A percentile compares a stretch with the other conserved stretches of the same genome.
Conservation (phyloP, 2,113 vertebrate species). For the Sylvia atricapilla region DNA sequence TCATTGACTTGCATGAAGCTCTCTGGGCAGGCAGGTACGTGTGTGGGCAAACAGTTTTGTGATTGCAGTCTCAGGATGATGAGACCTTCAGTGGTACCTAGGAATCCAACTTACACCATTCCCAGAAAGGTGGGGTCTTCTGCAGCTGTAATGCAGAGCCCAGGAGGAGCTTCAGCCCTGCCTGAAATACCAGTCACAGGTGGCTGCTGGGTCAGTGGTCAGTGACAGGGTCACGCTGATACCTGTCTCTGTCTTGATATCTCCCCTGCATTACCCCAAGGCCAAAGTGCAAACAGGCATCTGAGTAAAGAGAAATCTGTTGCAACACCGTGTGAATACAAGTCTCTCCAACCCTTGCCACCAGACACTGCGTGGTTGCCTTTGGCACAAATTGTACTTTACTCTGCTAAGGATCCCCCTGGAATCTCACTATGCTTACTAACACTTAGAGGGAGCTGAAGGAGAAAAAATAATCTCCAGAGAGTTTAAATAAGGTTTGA, state of each 20-base stretch:
- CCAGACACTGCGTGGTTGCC: fast-evolving
- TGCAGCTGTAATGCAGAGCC: background rate
- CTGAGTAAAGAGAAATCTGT: background rate
- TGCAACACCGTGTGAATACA: background rate
- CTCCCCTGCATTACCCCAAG: background rate
- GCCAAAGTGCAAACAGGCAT: background rate
- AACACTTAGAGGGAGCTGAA: background rate
- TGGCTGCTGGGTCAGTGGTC: background rate
- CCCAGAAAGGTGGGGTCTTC: background rate
- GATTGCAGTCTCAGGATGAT: fast-evolving
- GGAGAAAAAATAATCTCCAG: background rate
- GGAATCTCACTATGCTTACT: background rate
- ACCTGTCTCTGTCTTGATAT: background rate
- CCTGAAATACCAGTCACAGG: background rate
- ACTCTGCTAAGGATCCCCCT: background rate
- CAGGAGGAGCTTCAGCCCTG: background rate
- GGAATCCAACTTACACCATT: background rate
- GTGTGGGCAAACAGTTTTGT: background rate
- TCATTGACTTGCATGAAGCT: background rate
- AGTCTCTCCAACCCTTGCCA: background rate
- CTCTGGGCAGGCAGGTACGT: background rate
- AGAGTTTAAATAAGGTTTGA: background rate
- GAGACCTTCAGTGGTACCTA: fast-evolving
- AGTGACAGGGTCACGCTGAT: background rate
- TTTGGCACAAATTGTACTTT: background rate